These are phyloP conservation scores for Montipora capitata DNA, from an alignment of 92 coral and sea anemone species.

Conservation along the genomic window DNA sequence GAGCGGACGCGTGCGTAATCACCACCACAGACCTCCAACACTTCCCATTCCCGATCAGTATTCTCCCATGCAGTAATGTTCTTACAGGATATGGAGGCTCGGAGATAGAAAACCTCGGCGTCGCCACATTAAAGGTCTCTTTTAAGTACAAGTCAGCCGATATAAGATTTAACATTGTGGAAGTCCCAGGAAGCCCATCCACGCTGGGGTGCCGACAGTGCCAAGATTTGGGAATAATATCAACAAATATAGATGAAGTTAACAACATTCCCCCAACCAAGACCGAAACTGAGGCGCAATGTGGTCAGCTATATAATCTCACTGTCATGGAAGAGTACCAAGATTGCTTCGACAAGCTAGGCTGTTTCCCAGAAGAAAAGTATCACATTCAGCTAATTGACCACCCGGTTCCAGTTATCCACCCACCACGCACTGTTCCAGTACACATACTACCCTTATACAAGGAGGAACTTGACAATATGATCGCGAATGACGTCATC, in stretches of 20 bases:
- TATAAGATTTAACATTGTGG: slow-evolving; percentile 42
- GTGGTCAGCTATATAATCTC: too few species aligned
- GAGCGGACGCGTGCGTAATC: slow-evolving; percentile 43
- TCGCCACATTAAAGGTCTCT: slow-evolving; percentile 27
- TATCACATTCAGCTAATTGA: slow-evolving; percentile 19
- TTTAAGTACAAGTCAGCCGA: background rate
- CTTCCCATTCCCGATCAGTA: slow-evolving; percentile 31
- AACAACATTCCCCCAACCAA: too few species aligned
- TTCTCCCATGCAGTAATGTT: slow-evolving; percentile 35
- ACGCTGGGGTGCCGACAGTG: slow-evolving; percentile 56
- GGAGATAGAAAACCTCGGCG: slow-evolving; percentile 28
- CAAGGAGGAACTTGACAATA: slow-evolving; percentile 62
- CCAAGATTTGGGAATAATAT: slow-evolving; percentile 42
- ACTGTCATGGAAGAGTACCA: slow-evolving; percentile 9
- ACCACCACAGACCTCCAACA: slow-evolving; percentile 41
- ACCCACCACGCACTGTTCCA: slow-evolving; percentile 50
- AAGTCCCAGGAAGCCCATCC: slow-evolving; percentile 70
- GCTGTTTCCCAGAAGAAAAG: slow-evolving; percentile 54
- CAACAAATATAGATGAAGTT: background rate
- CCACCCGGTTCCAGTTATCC: background rate
- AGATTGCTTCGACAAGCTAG: slow-evolving; percentile 19
- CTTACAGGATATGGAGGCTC: slow-evolving; percentile 46
- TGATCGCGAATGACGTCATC: slow-evolving; percentile 41
- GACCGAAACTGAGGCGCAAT: too few species aligned
- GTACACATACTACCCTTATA: slow-evolving; percentile 69